Percentiles rank a stretch among this genome's conserved stretches.
Conservation (phyloP, 2,888 invertebrate genomes). For the Imbricaverruca yamaguchii region DNA sequence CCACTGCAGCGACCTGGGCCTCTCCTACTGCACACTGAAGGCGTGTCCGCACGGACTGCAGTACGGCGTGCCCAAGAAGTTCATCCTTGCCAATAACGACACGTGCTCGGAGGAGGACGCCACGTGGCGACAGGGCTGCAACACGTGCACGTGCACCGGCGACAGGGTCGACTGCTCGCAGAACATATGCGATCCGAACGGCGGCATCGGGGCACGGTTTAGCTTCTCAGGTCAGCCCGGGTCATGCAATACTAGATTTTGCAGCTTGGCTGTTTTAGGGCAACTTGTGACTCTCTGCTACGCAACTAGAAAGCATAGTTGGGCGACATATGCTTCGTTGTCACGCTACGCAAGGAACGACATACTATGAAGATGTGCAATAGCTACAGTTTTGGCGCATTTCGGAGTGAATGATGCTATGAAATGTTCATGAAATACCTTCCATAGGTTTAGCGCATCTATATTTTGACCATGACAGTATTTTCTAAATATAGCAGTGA, state of each 20-base stretch:
- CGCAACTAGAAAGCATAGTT: no score
- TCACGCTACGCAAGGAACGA: no score
- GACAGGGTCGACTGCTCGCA: slow-evolving; percentile 23
- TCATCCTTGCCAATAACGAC: not conserved
- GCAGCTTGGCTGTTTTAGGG: no score
- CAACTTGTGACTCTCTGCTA: no score
- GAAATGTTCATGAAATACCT: no score
- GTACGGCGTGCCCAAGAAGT: slow-evolving; percentile 14
- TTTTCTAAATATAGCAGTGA: no score
- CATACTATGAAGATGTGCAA: no score
- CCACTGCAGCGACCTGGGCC: not conserved
- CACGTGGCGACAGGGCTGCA: slow-evolving; percentile 26
- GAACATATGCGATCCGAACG: slow-evolving; percentile 7
- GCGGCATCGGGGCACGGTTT: not conserved
- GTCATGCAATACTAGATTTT: not conserved
- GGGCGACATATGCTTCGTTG: no score
- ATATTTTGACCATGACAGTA: no score
- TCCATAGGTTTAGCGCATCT: no score
- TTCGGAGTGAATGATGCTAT: no score
- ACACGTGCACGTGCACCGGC: slow-evolving; percentile 26
- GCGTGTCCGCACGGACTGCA: not conserved
- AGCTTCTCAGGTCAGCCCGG: not conserved
- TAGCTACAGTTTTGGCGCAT: no score
- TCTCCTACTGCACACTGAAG: not conserved
- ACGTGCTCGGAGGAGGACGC: slow-evolving; percentile 15